A percentile compares a stretch with the other conserved stretches of the same genome.
These are phyloP conservation scores for Desmodus rotundus DNA, from an alignment of 2,113 vertebrate genomes.

Conservation along the genomic window DNA sequence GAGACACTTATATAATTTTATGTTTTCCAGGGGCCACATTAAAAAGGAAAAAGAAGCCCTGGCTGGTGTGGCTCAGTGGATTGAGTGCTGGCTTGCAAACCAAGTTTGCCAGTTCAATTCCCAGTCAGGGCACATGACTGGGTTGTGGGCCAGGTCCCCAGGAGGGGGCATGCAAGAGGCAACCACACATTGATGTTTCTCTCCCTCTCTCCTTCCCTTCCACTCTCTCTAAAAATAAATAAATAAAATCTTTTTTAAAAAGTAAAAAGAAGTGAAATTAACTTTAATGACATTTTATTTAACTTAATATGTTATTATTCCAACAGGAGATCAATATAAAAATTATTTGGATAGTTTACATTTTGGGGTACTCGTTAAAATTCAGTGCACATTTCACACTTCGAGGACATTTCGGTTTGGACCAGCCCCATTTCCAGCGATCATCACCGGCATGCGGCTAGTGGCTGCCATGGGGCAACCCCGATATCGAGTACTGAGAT, in stretches of 20 bases:
- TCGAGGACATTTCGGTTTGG: not conserved
- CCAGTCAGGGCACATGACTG: too few species aligned
- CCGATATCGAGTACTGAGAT: not conserved
- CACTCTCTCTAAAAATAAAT: too few species aligned
- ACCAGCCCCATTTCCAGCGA: not conserved
- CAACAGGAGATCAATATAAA: not conserved
- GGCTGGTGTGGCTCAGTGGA: too few species aligned
- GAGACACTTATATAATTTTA: not conserved
- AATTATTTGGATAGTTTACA: not conserved
- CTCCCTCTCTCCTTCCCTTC: too few species aligned
- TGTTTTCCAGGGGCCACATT: not conserved
- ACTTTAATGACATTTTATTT: slow-evolving; percentile 14
- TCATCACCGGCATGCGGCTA: accelerated
- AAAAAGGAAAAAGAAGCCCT: not conserved
- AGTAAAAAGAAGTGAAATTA: slow-evolving; percentile 12
- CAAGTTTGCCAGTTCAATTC: too few species aligned
- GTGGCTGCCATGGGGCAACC: not conserved
- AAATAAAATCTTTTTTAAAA: not conserved
- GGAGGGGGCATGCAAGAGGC: too few species aligned
- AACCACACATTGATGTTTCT: too few species aligned
- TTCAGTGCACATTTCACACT: not conserved
- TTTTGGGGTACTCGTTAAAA: not conserved
- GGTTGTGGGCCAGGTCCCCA: too few species aligned
- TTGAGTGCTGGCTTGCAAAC: too few species aligned
- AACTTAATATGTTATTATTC: not conserved